Base-by-base conservation (phyloP, 2,888 invertebrate species). In the Neoaliturus tenellus region DNA sequence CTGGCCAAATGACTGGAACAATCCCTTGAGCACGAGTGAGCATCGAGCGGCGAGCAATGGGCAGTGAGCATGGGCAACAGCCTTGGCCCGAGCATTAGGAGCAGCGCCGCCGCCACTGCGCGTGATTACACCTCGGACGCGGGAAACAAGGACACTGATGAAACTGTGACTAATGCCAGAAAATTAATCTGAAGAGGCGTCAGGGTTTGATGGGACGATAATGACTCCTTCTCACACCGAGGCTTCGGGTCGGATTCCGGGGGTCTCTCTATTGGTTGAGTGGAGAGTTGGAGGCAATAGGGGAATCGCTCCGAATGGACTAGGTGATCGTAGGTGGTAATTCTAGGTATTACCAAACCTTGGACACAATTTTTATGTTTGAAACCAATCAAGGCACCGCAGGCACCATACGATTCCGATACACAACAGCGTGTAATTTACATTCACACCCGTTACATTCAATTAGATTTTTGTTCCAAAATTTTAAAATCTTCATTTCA, bases 1-100 rank as follows among this genome's bases (percentile, higher is more conserved):
- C 62, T 62, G 62, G 28, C 62, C 31, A 62, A 62, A 62, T 62
- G 62, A 62, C 62, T 62, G 62, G 62, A 62, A 62, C 62, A 31
- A 62, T 62, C 62, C 62, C 51, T 10, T 14, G 51, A 23, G 51
- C 51, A 51, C 51, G 51, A 51, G 51, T 20, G 51, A 51, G 51
- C 51, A 51, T 20, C 23, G 51, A 20, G 6, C 10, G 14, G 17
- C 6, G 10, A 2, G 2, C 14, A 12, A 44, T 12, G 2, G 44
- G 17, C 14, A 12, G 17, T 35, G 44, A 44, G 44, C 44, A 35
- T 35, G 35, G 10, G 35, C 35, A 35, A 2, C 44, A 44, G 8
- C 44, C 44, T 44, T 44, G 44, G 44, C 44, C 17, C 14, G 12
- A 17, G 20, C 51, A 51, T 51, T 23, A 51, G 51, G 2, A 51